Conservation (phyloP, 1,140 invertebrate species). For the Papilio machaon region DNA sequence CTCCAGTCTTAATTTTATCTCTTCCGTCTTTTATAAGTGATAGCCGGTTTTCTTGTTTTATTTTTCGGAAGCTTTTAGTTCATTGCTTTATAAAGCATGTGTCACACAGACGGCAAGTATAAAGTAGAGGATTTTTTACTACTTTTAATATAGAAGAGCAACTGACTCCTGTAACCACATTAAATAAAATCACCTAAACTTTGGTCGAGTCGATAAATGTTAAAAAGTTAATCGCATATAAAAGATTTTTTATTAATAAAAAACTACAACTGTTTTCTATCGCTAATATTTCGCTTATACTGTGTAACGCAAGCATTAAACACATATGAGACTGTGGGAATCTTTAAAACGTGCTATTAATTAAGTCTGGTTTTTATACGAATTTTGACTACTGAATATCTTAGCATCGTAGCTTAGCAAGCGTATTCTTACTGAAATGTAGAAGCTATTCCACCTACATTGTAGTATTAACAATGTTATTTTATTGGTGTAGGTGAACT, state of each 20-base stretch:
- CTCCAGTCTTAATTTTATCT: slow-evolving; percentile 18
- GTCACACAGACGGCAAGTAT: background rate
- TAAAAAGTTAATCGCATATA: no score
- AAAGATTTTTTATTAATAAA: background rate
- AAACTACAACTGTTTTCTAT: background rate
- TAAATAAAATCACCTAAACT: no score
- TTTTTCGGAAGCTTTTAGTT: slow-evolving; percentile 9
- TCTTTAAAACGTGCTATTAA: background rate
- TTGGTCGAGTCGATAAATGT: no score
- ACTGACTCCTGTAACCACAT: no score
- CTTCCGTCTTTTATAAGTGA: background rate
- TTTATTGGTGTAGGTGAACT: background rate
- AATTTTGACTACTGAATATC: background rate
- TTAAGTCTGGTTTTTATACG: background rate
- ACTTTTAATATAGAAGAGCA: no score
- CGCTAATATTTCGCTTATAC: background rate
- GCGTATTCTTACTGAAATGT: background rate
- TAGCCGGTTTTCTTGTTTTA: background rate
- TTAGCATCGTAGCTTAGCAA: background rate
- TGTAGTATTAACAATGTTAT: background rate
- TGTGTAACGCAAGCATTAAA: background rate
- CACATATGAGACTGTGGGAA: background rate
- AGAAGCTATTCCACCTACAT: background rate
- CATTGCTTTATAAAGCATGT: slow-evolving; percentile 3
- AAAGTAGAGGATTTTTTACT: background rate